Conservation (phyloP, 2,113 vertebrate species). For the Podiceps cristatus region DNA sequence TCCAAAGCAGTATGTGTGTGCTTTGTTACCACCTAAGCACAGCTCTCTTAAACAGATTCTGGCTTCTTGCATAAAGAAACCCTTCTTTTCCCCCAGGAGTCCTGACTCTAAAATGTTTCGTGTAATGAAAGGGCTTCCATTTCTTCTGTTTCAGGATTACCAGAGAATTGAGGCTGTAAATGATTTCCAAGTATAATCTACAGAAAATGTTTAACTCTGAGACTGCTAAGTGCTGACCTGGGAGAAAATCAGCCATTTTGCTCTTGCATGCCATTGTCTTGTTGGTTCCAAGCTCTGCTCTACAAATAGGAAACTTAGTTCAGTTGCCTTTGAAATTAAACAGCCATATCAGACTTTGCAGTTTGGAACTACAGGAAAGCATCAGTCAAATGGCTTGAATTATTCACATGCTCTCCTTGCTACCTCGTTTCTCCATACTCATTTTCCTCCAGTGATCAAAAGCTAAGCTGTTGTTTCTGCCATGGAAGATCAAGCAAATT, state of each 20-base stretch:
- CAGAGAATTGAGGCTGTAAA: background rate
- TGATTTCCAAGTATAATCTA: conserved; percentile 20
- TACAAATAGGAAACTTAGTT: background rate
- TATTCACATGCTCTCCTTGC: conserved; percentile 35
- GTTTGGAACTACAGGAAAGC: conserved; percentile 26
- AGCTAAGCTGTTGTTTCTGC: background rate
- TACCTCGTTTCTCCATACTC: conserved; percentile 10
- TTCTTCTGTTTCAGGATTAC: background rate
- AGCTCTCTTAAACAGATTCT: background rate
- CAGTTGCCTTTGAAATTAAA: conserved; percentile 61
- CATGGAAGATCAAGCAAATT: background rate
- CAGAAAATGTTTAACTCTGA: conserved; percentile 3
- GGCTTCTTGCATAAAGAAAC: background rate
- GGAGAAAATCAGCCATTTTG: conserved; percentile 24
- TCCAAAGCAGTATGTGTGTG: background rate
- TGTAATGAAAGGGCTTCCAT: background rate
- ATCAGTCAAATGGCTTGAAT: conserved; percentile 48
- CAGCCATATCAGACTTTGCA: conserved; percentile 46
- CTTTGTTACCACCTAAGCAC: background rate
- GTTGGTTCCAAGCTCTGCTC: background rate
- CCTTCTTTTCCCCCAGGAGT: background rate
- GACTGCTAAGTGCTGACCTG: conserved; percentile 8
- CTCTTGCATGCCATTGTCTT: background rate
- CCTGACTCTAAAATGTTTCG: background rate
- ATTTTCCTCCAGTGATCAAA: conserved; percentile 25